Evolutionary conservation across 2,797 vertebrate genomes (phyloP).

Genomic region (Holocentrus rufus): DNA sequence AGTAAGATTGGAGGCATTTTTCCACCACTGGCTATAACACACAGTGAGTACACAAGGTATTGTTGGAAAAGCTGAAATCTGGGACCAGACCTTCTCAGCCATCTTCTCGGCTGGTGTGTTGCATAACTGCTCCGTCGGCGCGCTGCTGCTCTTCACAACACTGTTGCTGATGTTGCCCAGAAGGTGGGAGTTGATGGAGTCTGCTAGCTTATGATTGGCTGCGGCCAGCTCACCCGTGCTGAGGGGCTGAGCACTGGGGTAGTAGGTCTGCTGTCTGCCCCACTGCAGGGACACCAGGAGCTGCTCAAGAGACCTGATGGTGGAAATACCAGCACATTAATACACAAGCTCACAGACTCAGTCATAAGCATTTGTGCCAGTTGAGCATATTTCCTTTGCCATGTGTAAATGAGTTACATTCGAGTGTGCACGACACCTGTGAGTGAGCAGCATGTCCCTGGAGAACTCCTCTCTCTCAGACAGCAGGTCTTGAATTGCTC

Average conservation of each 20-base stretch:
- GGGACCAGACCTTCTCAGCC: slow-evolving; percentile 90
- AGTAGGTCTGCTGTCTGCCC: slow-evolving; percentile 94
- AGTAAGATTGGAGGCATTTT: too few species aligned
- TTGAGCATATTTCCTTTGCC: background rate
- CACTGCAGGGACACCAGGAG: slow-evolving; percentile 95
- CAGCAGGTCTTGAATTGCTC: slow-evolving; percentile 93
- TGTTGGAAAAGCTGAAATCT: background rate
- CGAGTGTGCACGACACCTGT: slow-evolving; percentile 81
- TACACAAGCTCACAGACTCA: background rate
- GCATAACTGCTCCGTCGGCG: slow-evolving; percentile 82
- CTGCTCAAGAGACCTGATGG: slow-evolving; percentile 89
- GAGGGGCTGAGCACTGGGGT: slow-evolving; percentile 88
- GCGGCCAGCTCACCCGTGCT: slow-evolving; percentile 90
- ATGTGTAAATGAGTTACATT: too few species aligned
- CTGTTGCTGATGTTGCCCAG: slow-evolving; percentile 84
- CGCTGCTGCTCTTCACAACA: slow-evolving; percentile 70
- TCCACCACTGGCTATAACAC: background rate
- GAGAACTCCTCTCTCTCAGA: slow-evolving; percentile 91
- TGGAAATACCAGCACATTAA: slow-evolving; percentile 34
- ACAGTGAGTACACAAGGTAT: background rate
- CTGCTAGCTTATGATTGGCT: slow-evolving; percentile 89
- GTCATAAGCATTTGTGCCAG: background rate
- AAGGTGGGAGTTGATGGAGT: slow-evolving; percentile 90
- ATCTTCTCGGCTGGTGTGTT: slow-evolving; percentile 97
- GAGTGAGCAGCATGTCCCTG: slow-evolving; percentile 89